Base-by-base conservation (phyloP, 1,140 invertebrate genomes). In the Drosophila sucinea region DNA sequence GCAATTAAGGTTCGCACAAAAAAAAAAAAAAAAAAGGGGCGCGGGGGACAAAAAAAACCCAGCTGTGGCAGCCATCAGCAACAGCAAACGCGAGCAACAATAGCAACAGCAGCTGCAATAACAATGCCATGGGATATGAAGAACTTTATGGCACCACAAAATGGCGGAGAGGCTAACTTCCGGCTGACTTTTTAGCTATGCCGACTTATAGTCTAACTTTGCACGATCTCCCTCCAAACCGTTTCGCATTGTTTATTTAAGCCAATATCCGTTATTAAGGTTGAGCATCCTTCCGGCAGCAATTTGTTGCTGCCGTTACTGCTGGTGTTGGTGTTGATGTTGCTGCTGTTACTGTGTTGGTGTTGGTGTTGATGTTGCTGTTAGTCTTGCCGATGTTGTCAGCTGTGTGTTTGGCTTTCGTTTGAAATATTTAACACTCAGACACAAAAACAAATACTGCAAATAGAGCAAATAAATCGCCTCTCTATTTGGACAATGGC, bases 181-280 rank as follows among this genome's bases (percentile, higher is more conserved):
- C 73, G 73, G 54, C 58, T 17, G 35, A 32, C 23, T 51, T 61
- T 41, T 62, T n/a, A 35, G 56, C 25, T 57, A 60, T 73, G 44
- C 25, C 11, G 35, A 27, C 25, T 23, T 54, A 55, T 47, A 32
- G 62, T 11, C 62, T 30, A 55, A 61, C 8, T 60, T 35, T 70
- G 40, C 57, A 5, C 41, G 47, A 38, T 67, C 66, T 72, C 72
- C 63, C 70, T 29, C 44, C 41, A 11, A 54, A 60, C 29, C n/a
- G 0, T 30, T 57, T 10, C 3, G 32, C 81, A 84, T 87, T 87
- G 85, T 87, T 87, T 89, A 87, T 87, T 84, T 89, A 87, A 89
- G 80, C 84, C 84, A 87, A 87, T 87, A 87, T 87, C 84, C 84
- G 84, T 81, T 87, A 87, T 89, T 87, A 84, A 87, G 89, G 84